Conservation (phyloP, 2,888 invertebrate species). For the Pseudanteris insignis region DNA sequence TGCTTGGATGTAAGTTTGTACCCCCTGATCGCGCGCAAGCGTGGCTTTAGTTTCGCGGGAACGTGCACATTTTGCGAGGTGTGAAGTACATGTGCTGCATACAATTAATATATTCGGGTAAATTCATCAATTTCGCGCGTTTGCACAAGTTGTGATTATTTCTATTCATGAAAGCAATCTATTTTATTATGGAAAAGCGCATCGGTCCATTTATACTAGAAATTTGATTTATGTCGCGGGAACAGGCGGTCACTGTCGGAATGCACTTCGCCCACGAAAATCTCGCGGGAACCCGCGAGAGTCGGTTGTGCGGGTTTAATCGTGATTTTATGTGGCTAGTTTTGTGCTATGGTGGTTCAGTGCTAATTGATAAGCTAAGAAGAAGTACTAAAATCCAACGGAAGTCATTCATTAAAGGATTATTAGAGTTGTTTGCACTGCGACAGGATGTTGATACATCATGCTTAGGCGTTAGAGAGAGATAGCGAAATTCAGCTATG, state of each 20-base stretch:
- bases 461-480: constrained; percentile 1
- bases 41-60: constrained; percentile 38
- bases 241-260: constrained; percentile 9
- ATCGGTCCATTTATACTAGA: not conserved
- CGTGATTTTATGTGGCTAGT: constrained; percentile 1
- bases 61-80: constrained; percentile 26
- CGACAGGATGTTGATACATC: not conserved
- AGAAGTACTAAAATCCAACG: too few species aligned
- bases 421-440: too few species aligned
- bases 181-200: too few species aligned
- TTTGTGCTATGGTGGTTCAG: constrained; percentile 3
- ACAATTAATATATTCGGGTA: not conserved
- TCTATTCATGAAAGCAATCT: too few species aligned
- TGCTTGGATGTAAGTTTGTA: too few species aligned
- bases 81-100: constrained; percentile 3
- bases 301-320: not conserved
- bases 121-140: too few species aligned
- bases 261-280: constrained; percentile 17
- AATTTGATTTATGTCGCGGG: not conserved
- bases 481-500: constrained; percentile 2
- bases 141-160: too few species aligned
- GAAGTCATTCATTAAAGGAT: too few species aligned
- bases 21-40: constrained; percentile 35
- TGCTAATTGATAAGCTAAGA: not conserved
- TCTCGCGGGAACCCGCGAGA: constrained; percentile 5